Evolutionary conservation across 2,113 vertebrate species (phyloP).

Genomic region (Orthonyx spaldingii): DNA sequence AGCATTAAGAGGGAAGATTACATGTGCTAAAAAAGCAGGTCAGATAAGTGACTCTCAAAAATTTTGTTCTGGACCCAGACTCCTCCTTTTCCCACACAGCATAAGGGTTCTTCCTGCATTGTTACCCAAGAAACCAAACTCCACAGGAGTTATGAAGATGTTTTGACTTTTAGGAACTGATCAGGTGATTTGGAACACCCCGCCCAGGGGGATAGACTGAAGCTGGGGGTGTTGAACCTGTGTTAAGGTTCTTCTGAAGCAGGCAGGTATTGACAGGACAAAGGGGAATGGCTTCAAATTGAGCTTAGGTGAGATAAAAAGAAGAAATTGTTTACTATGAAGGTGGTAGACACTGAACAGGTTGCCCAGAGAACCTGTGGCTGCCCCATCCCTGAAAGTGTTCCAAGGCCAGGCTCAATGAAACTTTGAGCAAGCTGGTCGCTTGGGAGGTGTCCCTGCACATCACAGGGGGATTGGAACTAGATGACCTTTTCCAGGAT

Average conservation of each 20-base stretch:
- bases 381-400: not conserved
- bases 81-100: rapidly evolving
- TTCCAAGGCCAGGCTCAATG: not conserved
- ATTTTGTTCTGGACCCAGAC: not conserved
- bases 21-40: not conserved
- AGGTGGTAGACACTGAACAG: too few relatives aligned
- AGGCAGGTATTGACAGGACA: not conserved
- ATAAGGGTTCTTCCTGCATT: rapidly evolving
- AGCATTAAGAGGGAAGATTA: not conserved
- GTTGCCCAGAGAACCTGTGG: too few relatives aligned
- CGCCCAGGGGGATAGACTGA: not conserved
- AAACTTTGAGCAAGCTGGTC: not conserved
- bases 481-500: too few relatives aligned
- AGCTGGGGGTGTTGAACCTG: not conserved
- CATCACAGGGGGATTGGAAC: rapidly evolving
- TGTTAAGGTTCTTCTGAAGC: not conserved
- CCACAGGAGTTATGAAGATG: rapidly evolving
- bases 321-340: not conserved
- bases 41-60: not conserved
- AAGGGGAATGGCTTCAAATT: not conserved
- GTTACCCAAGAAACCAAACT: not conserved
- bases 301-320: too few relatives aligned
- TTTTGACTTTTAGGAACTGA: not conserved
- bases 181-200: not conserved
- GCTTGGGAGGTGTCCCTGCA: too few relatives aligned